Conservation (phyloP, 2,113 vertebrate genomes). For the Neoarius graeffei region DNA sequence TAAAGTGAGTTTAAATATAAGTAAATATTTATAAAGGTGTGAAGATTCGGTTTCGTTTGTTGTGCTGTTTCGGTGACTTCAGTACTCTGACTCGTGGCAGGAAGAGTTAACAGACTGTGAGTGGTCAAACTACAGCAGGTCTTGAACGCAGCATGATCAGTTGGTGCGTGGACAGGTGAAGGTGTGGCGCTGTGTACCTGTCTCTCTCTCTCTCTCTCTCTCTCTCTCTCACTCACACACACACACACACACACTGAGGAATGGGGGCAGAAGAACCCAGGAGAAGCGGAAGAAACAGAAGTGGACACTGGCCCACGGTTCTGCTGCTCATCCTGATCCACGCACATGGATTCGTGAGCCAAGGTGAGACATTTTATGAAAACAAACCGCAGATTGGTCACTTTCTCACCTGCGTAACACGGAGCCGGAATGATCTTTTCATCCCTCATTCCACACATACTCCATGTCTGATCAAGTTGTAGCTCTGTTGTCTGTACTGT, state of each 20-base stretch:
- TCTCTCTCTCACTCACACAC: neutral
- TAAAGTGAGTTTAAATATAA: no score
- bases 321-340: neutral
- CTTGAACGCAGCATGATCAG: neutral
- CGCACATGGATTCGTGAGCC: neutral
- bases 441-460: neutral
- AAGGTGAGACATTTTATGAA: neutral
- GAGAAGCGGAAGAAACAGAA: neutral
- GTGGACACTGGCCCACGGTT: neutral
- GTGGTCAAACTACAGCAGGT: neutral
- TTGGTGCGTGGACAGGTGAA: neutral
- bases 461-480: neutral
- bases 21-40: no score
- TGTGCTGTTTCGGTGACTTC: no score
- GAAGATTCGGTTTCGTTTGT: no score
- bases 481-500: neutral
- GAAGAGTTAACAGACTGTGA: neutral
- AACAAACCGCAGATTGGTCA: neutral
- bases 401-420: neutral
- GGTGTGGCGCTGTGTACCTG: neutral
- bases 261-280: neutral
- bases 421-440: neutral
- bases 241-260: neutral
- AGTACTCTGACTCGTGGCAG: no score
- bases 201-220: neutral